Percentiles rank a stretch among this genome's conserved stretches.
These are phyloP conservation scores for Aproaerema taeniolella DNA, from an alignment of 2,888 invertebrate genomes.

Conservation along the genomic window DNA sequence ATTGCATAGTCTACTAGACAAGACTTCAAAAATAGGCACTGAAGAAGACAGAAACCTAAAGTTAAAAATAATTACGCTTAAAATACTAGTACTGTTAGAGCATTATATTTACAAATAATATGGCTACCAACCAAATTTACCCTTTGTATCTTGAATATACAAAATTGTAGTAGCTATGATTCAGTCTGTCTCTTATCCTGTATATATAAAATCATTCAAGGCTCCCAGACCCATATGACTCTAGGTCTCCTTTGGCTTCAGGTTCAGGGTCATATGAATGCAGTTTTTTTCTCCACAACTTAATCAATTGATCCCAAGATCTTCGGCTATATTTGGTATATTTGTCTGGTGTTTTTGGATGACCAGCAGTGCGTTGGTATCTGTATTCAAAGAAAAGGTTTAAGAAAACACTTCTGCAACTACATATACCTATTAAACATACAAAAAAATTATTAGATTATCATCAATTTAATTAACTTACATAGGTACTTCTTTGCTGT, in stretches of 20 bases:
- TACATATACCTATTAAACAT: constrained; percentile 2
- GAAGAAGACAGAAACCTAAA: no score
- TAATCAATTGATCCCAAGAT: constrained; percentile 94
- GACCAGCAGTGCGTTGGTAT: constrained; percentile 79
- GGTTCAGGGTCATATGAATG: constrained; percentile 89
- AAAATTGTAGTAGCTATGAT: no score
- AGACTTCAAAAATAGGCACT: no score
- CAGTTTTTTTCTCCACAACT: constrained; percentile 90
- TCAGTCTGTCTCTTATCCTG: no score
- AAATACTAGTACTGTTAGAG: no score
- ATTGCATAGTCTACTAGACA: no score
- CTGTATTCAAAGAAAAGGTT: constrained; percentile 66
- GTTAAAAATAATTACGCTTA: no score
- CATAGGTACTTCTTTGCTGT: constrained; percentile 82
- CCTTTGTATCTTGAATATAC: no score
- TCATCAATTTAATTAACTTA: constrained; percentile 51
- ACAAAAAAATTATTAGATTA: constrained; percentile 1
- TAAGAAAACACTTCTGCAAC: no score
- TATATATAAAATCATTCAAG: no score
- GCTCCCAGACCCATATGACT: constrained; percentile 21
- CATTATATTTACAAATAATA: no score
- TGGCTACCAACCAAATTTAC: no score
- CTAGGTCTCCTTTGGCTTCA: constrained; percentile 8
- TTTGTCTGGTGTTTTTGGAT: constrained; percentile 95
- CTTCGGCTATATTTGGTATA: constrained; percentile 91